Evolutionary conservation across 1,140 invertebrate species (phyloP).

Genomic region (Copidosoma floridanum): DNA sequence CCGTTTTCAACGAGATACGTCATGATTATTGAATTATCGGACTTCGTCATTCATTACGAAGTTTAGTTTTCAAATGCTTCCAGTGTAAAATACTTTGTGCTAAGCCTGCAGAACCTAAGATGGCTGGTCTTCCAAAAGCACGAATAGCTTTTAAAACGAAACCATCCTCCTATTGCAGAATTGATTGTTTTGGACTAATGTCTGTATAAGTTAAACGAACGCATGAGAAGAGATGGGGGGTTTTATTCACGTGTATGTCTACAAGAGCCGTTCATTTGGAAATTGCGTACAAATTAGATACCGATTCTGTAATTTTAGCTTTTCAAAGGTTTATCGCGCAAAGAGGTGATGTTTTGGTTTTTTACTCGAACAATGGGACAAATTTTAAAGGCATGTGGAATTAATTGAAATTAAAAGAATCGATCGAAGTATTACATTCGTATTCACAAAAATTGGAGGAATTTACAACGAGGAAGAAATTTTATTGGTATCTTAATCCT

Average conservation of each 20-base stretch:
- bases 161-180: conserved; percentile 32
- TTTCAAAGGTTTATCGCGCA: conserved; percentile 31
- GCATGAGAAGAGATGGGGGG: conserved; percentile 39
- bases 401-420: not conserved
- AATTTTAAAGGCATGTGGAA: not conserved
- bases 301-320: conserved; percentile 33
- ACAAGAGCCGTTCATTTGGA: conserved; percentile 36
- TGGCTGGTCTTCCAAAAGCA: conserved; percentile 26
- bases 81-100: not conserved
- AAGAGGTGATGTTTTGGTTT: conserved; percentile 8
- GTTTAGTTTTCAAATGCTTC: not conserved
- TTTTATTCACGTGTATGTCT: conserved; percentile 36
- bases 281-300: conserved; percentile 24
- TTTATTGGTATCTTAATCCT: not conserved
- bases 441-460: not conserved
- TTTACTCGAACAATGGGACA: conserved; percentile 4
- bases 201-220: conserved; percentile 29
- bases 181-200: conserved; percentile 42
- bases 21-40: conserved; percentile 29
- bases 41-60: conserved; percentile 18
- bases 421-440: not conserved
- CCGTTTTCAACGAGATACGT: conserved; percentile 26
- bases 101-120: conserved; percentile 16
- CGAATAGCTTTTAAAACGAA: conserved; percentile 22
- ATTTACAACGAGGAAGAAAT: not conserved